Conservation (phyloP, 53 echinoderm and acorn worm genomes). For the Mesocentrotus franciscanus region DNA sequence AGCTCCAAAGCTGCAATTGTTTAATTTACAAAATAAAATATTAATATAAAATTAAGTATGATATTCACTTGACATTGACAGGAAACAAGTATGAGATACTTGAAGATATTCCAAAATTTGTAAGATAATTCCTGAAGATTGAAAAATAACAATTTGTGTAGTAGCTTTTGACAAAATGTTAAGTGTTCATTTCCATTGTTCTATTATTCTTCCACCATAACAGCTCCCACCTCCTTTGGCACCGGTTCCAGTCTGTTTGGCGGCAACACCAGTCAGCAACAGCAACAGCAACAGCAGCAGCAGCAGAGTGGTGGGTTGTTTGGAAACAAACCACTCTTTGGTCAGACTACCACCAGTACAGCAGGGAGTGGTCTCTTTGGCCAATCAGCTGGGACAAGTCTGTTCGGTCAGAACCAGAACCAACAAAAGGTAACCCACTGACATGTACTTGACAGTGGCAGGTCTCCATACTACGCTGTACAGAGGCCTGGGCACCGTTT, state of each 20-base stretch:
- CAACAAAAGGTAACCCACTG: conserved; percentile 55
- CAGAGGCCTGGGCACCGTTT: neutral
- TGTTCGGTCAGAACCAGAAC: conserved; percentile 71
- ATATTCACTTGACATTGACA: no score
- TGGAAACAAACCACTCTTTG: conserved; percentile 82
- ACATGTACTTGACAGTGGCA: neutral
- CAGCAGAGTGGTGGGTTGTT: conserved; percentile 72
- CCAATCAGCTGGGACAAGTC: conserved; percentile 66
- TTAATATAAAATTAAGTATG: no score
- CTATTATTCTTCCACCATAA: neutral
- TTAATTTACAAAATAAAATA: no score
- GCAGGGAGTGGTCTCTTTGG: conserved; percentile 73
- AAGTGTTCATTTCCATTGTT: neutral
- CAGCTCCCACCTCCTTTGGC: conserved; percentile 69
- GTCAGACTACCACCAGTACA: conserved; percentile 71
- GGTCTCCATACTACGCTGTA: no score
- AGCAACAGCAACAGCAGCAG: conserved; percentile 45
- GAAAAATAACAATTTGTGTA: no score
- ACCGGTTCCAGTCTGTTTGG: conserved; percentile 74
- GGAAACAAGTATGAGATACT: no score
- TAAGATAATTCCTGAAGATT: no score
- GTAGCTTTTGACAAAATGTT: neutral
- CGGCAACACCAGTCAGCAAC: conserved; percentile 64
- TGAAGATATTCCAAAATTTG: no score
- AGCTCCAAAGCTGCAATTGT: no score